Conservation (phyloP, 2,888 invertebrate genomes). For the Sinelater perroti region DNA sequence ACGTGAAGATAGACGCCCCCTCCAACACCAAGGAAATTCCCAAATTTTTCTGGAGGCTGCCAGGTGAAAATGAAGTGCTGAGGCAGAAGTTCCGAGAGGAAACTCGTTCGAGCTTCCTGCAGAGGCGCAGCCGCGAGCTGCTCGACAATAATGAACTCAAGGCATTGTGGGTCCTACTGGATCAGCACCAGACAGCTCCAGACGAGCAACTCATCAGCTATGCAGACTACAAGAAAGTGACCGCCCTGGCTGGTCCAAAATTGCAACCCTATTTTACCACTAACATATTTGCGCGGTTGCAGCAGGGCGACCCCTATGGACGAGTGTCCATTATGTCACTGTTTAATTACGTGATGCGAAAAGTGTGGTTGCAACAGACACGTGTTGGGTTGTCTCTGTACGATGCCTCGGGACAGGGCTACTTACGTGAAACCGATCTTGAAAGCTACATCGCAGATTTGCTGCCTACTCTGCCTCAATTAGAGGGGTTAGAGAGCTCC, state of each 20-base stretch:
- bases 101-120: conserved; percentile 85
- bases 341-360: conserved; percentile 94
- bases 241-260: conserved; percentile 71
- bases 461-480: conserved; percentile 89
- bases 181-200: conserved; percentile 79
- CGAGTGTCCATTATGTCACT: conserved; percentile 87
- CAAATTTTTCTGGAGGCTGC: conserved; percentile 79
- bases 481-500: conserved; percentile 89
- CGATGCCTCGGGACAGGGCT: conserved; percentile 85
- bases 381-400: conserved; percentile 92
- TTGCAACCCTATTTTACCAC: conserved; percentile 79
- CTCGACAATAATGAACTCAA: conserved; percentile 87
- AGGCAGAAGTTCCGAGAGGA: conserved; percentile 87
- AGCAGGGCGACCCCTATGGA: conserved; percentile 86
- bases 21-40: conserved; percentile 71
- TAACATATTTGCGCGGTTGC: conserved; percentile 85
- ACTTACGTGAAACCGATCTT: conserved; percentile 74
- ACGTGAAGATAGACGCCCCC: background rate
- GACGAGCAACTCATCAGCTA: conserved; percentile 89
- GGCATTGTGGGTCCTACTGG: conserved; percentile 83
- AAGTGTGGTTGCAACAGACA: conserved; percentile 95
- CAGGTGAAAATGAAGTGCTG: conserved; percentile 78
- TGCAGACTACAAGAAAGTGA: conserved; percentile 83
- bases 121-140: conserved; percentile 83
- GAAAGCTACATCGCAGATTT: conserved; percentile 95